phyloP scores from a whole-genome alignment of 2,888 invertebrate genomes.

The Caenorhabditis zanzibari region DNA sequence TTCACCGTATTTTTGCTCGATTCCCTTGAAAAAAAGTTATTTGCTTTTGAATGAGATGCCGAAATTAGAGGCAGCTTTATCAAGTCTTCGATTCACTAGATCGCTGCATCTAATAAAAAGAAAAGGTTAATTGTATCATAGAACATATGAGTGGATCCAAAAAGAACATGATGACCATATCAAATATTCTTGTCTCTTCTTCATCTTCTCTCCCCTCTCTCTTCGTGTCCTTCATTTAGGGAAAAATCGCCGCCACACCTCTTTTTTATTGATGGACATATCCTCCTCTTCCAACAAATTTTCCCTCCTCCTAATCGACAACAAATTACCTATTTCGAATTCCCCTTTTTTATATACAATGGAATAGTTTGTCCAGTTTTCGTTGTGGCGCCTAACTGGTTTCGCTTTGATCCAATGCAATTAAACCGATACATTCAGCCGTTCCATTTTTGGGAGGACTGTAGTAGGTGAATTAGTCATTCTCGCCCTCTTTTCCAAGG shows the following conservation, averaged over 20 bases:
- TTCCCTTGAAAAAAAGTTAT: no score
- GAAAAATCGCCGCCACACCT: slow-evolving; percentile 48
- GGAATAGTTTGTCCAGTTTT: slow-evolving; percentile 23
- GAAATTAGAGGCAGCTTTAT: no score
- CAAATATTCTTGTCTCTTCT: slow-evolving; percentile 31
- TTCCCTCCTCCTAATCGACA: slow-evolving; percentile 41
- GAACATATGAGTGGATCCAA: neutral
- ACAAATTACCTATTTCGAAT: slow-evolving; percentile 14
- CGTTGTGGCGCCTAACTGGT: slow-evolving; percentile 24
- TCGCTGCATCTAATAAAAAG: no score
- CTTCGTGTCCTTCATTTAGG: slow-evolving; percentile 35
- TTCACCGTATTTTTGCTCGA: no score
- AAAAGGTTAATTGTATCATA: neutral
- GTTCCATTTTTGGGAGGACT: slow-evolving; percentile 11
- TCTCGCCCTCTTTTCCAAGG: slow-evolving; percentile 22
- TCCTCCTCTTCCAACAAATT: slow-evolving; percentile 13
- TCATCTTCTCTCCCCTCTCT: neutral
- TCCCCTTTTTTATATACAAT: neutral
- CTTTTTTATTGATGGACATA: slow-evolving; percentile 59
- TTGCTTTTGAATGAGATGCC: no score
- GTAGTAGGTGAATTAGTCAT: slow-evolving; percentile 47
- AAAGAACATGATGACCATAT: slow-evolving; percentile 45
- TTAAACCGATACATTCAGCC: slow-evolving; percentile 8
- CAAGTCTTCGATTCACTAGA: no score
- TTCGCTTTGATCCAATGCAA: slow-evolving; percentile 30